Evolutionary conservation across 2,888 invertebrate species (phyloP), one percentile per base, ranked within the genome.

Genomic region (Thymelicus sylvestris): DNA sequence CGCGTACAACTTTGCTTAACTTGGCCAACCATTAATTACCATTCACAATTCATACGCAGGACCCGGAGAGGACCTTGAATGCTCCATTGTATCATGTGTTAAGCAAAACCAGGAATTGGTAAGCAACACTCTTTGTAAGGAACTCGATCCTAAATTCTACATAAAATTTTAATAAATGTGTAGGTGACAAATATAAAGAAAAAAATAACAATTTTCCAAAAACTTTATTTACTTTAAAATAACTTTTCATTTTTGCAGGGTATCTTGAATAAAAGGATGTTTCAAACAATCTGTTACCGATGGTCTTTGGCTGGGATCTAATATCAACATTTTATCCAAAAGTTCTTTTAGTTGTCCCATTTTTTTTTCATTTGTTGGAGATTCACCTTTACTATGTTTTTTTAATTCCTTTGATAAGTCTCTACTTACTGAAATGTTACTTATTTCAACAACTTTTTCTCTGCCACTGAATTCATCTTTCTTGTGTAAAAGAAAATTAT

Each of bases 401-500:
- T 97, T 95, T 73, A 99, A 93, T 87, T 99, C 99, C n/a, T 96
- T 95, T 76, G 96, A 95, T 73, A 99, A 94, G 88, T 99, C 98
- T 76, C 98, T 95, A 38, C 95, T 95, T 13, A 97, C 95, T 85
- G 96, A 97, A 61, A 99, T 96, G 70, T 97, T 97, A 63, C 97
- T 95, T 95, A 99, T 95, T 75, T 98, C 97, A 66, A 98, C 97
- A 74, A 98, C 95, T 93, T 99, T 99, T 86, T 99, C 99, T 95
- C 98, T 95, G 85, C 99, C 98, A 6, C 99, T 99, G 74, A 99
- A 96, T 95, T 98, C 98, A 90, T 99, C 99, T 78, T 98, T 97
- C 94, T 99, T 99, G 85, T 98, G 98, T 85, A 98, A 98, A 69
- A 99, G 94, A 89, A 99, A 99, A 93, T 98, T 99, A 89, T 98